A percentile compares a stretch with the other conserved stretches of the same genome.
phyloP scores from a whole-genome alignment of 2,113 vertebrate genomes.

The Entelurus aequoreus region DNA sequence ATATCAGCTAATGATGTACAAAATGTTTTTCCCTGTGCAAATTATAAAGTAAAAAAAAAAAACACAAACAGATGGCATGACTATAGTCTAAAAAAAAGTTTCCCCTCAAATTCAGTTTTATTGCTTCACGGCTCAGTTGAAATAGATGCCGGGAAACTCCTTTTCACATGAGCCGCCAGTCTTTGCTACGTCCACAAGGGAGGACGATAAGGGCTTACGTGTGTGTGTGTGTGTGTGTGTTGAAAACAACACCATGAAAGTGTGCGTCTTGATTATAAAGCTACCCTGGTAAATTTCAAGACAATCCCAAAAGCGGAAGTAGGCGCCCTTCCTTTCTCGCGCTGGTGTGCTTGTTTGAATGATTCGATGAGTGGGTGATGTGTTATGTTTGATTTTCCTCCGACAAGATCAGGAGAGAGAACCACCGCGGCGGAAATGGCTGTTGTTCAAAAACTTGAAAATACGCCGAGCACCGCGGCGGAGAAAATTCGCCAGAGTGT shows the following conservation, averaged over 20 bases:
- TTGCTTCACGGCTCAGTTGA: conserved; percentile 56
- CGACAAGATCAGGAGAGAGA: conserved; percentile 41
- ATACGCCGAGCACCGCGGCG: conserved; percentile 6
- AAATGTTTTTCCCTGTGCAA: too few species aligned
- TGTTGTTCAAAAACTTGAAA: conserved; percentile 25
- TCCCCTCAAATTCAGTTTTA: conserved; percentile 62
- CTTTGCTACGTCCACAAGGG: conserved; percentile 35
- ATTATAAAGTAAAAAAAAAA: too few species aligned
- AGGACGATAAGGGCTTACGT: too few species aligned
- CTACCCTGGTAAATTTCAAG: conserved; percentile 1
- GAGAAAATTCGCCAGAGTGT: conserved; percentile 1
- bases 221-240: too few species aligned
- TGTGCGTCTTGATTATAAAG: too few species aligned
- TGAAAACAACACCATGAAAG: conserved; percentile 14
- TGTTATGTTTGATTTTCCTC: conserved; percentile 56
- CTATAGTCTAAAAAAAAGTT: neutral
- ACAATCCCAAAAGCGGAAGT: neutral
- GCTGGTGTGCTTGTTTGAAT: conserved; percentile 45
- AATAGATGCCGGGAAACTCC: conserved; percentile 57
- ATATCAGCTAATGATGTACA: too few species aligned
- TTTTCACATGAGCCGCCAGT: conserved; percentile 57
- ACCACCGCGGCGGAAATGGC: conserved; percentile 24
- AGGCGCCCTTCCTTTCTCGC: conserved; percentile 17
- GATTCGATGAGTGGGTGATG: conserved; percentile 62
- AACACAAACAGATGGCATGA: too few species aligned